These are phyloP conservation scores for Borostomias antarcticus DNA, from an alignment of 2,797 vertebrate species.

Conservation along the genomic window DNA sequence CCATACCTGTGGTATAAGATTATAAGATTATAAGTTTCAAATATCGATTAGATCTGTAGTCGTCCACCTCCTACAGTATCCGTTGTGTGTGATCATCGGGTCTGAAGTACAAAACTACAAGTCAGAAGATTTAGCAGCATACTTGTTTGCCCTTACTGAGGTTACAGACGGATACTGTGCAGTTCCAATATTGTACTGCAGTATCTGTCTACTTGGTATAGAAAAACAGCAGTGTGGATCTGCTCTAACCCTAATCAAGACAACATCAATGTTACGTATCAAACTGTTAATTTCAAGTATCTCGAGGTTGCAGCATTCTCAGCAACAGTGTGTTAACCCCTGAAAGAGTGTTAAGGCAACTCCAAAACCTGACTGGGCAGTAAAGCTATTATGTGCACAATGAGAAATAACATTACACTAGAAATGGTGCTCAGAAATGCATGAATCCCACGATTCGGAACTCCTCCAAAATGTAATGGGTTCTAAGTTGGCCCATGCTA, in stretches of 20 bases:
- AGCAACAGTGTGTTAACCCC: conserved; percentile 10
- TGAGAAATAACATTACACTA: conserved; percentile 39
- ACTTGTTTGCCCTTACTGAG: too few species aligned
- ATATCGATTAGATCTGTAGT: too few species aligned
- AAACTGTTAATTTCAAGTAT: conserved; percentile 43
- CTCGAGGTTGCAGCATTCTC: conserved; percentile 33
- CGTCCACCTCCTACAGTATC: not conserved
- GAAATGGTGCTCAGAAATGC: too few species aligned
- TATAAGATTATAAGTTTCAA: too few species aligned
- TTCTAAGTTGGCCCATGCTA: too few species aligned
- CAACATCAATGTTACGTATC: too few species aligned
- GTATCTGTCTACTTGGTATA: not conserved
- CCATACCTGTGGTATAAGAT: too few species aligned
- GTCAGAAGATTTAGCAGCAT: too few species aligned
- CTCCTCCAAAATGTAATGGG: too few species aligned
- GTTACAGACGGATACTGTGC: too few species aligned
- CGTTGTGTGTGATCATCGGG: not conserved
- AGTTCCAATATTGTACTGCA: too few species aligned
- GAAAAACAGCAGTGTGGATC: not conserved
- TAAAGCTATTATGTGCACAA: conserved; percentile 52
- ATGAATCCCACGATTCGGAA: not conserved
- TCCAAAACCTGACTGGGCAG: conserved; percentile 56
- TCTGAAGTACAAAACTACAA: not conserved
- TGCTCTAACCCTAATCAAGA: not conserved
- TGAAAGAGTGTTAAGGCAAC: conserved; percentile 69